Evolutionary conservation across 2,113 vertebrate species (phyloP).

Genomic region (Calyptomena viridis): DNA sequence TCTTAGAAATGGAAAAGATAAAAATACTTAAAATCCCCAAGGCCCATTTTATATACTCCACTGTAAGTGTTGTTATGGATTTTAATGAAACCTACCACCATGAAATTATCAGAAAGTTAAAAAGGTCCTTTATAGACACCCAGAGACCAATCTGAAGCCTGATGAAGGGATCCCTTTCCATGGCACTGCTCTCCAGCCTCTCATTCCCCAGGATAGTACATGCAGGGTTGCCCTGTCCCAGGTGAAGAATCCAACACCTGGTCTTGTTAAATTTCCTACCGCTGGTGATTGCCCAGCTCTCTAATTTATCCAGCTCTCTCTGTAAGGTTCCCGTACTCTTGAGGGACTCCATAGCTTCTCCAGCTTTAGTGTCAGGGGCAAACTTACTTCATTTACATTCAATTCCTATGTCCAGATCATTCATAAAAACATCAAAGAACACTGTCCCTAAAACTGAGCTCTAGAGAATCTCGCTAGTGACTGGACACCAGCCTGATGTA

Average conservation of each 20-base stretch:
- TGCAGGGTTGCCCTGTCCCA: background rate
- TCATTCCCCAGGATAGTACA: too few relatives aligned
- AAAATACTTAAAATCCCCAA: background rate
- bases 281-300: background rate
- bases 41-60: background rate
- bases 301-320: background rate
- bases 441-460: background rate
- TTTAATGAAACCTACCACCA: background rate
- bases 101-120: background rate
- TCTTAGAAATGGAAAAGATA: background rate
- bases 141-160: background rate
- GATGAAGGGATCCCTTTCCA: background rate
- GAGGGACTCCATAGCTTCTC: background rate
- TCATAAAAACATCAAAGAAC: background rate
- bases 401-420: background rate
- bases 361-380: background rate
- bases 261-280: background rate
- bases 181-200: background rate
- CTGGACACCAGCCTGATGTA: background rate
- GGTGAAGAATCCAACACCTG: background rate
- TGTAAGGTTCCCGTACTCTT: background rate
- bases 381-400: background rate
- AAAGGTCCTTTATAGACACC: background rate
- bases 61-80: background rate
- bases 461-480: too few relatives aligned